Evolutionary conservation across 2,888 invertebrate species (phyloP).

Genomic region (Agrotis segetum): DNA sequence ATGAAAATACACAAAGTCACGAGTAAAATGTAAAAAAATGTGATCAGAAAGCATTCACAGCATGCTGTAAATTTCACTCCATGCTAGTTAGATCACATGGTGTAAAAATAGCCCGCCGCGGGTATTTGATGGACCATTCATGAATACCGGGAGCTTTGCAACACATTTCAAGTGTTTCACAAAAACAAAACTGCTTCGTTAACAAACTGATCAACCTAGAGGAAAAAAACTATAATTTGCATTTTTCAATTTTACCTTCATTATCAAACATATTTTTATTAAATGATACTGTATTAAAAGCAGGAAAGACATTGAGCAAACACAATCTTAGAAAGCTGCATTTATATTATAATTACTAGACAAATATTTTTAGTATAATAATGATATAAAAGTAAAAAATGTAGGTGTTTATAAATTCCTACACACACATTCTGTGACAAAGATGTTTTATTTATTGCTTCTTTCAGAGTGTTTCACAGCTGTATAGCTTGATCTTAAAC

Average conservation of each 20-base stretch:
- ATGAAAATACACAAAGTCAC: slow-evolving; percentile 65
- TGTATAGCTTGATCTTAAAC: slow-evolving; percentile 43
- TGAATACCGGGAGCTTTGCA: slow-evolving; percentile 14
- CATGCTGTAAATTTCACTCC: slow-evolving; percentile 15
- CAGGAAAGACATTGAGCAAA: slow-evolving; percentile 56
- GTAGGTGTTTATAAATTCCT: slow-evolving; percentile 34
- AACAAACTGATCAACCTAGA: slow-evolving; percentile 10
- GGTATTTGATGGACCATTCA: slow-evolving; percentile 10
- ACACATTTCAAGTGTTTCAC: slow-evolving; percentile 18
- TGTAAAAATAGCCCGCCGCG: slow-evolving; percentile 4
- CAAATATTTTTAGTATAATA: slow-evolving; percentile 41
- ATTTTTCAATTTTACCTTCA: slow-evolving; percentile 10
- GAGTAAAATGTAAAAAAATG: slow-evolving; percentile 54
- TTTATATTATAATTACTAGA: slow-evolving; percentile 49
- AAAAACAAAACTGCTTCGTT: slow-evolving; percentile 8
- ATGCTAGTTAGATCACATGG: slow-evolving; percentile 20
- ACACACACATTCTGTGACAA: slow-evolving; percentile 27
- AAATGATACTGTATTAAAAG: slow-evolving; percentile 27
- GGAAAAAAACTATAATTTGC: slow-evolving; percentile 4
- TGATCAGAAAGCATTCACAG: slow-evolving; percentile 36
- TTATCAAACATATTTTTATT: slow-evolving; percentile 23
- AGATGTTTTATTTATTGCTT: slow-evolving; percentile 30
- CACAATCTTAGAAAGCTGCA: slow-evolving; percentile 57
- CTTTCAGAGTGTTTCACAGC: slow-evolving; percentile 30
- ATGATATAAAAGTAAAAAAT: slow-evolving; percentile 64